Evolutionary conservation across 1,140 invertebrate genomes (phyloP), one percentile per base, ranked within the genome.

Genomic region (Nebria ingens): DNA sequence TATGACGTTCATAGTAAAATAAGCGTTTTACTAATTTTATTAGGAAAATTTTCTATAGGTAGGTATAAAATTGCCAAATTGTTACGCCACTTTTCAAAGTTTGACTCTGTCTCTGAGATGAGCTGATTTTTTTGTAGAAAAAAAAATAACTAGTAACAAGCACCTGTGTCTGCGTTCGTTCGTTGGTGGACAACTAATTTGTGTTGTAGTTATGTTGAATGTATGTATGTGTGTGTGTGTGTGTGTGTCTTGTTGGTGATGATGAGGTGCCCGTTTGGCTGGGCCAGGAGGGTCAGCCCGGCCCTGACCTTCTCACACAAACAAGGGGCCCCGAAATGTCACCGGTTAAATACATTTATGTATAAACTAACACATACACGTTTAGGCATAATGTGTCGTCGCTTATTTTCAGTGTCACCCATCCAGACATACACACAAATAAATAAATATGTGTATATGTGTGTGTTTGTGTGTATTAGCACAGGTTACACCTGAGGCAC

Each of bases 371-470:
- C 29, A 34, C 29, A 34, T n/a, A 34, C 29, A 34, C 29, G n/a
- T 34, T 9, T 34, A 34, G 9, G n/a, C n/a, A 34, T 34, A 34
- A 34, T 34, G n/a, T 34, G n/a, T 34, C 9, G 9, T 9, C n/a
- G n/a, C 29, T 9, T n/a, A 17, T 19, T 9, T 19, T 15, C 42
- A 49, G 13, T 15, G 13, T 15, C 42, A 17, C 42, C 6, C 17
- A 49, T 6, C 6, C 42, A 49, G 6, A 49, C 42, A 49, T 17
- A 49, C 42, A 49, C 42, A 49, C 42, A 49, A 6, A 49, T 17
- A 49, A 9, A 49, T 49, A 17, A 9, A 11, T 49, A 49, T 49
- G 4, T 11, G 17, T 49, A 49, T 49, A 49, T 49, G 17, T 49
- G 19, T 49, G 17, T 49, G 19, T 49, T 9, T 49, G 19, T 34